Evolutionary conservation across 2,888 invertebrate genomes (phyloP).

Genomic region (Azorinus chamasolen): DNA sequence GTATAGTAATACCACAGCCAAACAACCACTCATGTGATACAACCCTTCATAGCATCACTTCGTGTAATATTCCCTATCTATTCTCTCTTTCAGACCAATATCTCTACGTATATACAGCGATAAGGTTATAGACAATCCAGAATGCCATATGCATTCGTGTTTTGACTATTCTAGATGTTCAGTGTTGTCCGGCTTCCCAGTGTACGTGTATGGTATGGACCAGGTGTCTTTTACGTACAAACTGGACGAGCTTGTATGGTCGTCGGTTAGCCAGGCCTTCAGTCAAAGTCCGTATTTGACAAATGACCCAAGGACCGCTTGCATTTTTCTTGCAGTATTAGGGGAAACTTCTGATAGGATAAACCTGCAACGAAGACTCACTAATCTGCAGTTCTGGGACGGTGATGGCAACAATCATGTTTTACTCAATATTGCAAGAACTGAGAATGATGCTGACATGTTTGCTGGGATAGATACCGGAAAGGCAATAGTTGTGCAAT

Average conservation of each 20-base stretch:
- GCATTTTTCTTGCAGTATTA: slow-evolving; percentile 94
- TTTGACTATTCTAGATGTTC: slow-evolving; percentile 98
- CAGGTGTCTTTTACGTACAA: slow-evolving; percentile 87
- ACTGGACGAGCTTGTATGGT: slow-evolving; percentile 75
- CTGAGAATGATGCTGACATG: slow-evolving; percentile 84
- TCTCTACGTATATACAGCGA: no score
- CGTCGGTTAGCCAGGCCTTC: slow-evolving; percentile 93
- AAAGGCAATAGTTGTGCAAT: slow-evolving; percentile 95
- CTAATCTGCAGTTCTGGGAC: slow-evolving; percentile 94
- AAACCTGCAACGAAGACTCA: slow-evolving; percentile 66
- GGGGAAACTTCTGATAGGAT: slow-evolving; percentile 87
- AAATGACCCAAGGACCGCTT: slow-evolving; percentile 93
- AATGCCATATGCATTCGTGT: slow-evolving; percentile 95
- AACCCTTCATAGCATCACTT: no score
- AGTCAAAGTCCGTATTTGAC: slow-evolving; percentile 95
- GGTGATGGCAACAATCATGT: slow-evolving; percentile 98
- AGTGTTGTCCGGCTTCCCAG: slow-evolving; percentile 96
- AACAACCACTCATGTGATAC: no score
- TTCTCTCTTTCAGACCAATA: no score
- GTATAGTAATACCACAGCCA: no score
- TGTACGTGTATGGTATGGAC: slow-evolving; percentile 96
- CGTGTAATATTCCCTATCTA: no score
- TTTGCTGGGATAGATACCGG: slow-evolving; percentile 92
- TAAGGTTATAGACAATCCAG: no score
- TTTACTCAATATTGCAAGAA: slow-evolving; percentile 91